Evolutionary conservation across 2,888 invertebrate genomes (phyloP).

Genomic region (Octodonta nipae): DNA sequence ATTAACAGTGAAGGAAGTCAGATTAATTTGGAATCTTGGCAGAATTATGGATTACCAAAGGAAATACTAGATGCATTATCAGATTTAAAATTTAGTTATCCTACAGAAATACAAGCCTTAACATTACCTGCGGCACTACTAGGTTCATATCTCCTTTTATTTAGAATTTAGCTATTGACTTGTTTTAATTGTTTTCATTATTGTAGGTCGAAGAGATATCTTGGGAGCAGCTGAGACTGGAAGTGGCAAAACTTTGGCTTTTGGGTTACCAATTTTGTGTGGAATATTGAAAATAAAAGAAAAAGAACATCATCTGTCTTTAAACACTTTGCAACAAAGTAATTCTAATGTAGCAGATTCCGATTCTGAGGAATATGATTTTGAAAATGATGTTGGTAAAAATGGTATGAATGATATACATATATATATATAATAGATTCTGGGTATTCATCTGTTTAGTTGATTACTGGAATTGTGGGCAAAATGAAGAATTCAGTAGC

Average conservation of each 20-base stretch:
- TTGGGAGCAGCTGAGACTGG: slow-evolving; percentile 98
- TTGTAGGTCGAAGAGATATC: slow-evolving; percentile 65
- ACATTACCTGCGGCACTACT: slow-evolving; percentile 72
- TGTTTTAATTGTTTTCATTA: background rate
- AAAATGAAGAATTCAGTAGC: no score
- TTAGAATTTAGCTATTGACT: slow-evolving; percentile 9
- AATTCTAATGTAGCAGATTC: slow-evolving; percentile 3
- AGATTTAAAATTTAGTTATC: slow-evolving; percentile 62
- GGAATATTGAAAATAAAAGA: slow-evolving; percentile 56
- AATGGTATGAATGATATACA: slow-evolving; percentile 13
- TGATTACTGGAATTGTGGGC: no score
- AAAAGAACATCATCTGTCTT: slow-evolving; percentile 17
- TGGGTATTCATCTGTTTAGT: slow-evolving; percentile 9
- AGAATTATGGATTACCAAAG: slow-evolving; percentile 53
- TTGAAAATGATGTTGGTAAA: slow-evolving; percentile 13
- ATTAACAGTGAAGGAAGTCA: slow-evolving; percentile 3
- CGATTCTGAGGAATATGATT: slow-evolving; percentile 16
- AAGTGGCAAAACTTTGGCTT: slow-evolving; percentile 95
- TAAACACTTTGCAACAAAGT: background rate
- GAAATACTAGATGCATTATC: slow-evolving; percentile 58
- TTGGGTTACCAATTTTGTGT: slow-evolving; percentile 83
- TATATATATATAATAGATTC: slow-evolving; percentile 2
- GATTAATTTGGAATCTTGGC: slow-evolving; percentile 45
- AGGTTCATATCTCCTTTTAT: no score
- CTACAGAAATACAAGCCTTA: slow-evolving; percentile 78